Conservation (phyloP, 2,888 invertebrate species). For the Scaptomyza reducta region DNA sequence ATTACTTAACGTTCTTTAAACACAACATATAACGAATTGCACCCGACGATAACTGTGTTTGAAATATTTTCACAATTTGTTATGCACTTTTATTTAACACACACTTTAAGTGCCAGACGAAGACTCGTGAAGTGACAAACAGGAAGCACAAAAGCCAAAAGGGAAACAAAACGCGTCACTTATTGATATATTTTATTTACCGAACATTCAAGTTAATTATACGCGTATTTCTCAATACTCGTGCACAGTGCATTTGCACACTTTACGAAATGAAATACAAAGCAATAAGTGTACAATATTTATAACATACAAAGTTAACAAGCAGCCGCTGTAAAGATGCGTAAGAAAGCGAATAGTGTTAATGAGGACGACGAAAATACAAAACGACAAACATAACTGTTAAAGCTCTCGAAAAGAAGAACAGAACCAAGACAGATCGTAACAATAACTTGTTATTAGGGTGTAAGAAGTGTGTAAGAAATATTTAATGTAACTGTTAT, state of each 20-base stretch:
- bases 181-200: slow-evolving; percentile 48
- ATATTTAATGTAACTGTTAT: no score
- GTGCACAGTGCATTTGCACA: slow-evolving; percentile 2
- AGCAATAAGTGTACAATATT: slow-evolving; percentile 1
- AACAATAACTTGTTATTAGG: background rate
- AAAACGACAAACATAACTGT: slow-evolving; percentile 19
- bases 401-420: background rate
- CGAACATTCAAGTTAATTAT: slow-evolving; percentile 40
- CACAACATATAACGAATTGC: slow-evolving; percentile 10
- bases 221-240: slow-evolving; percentile 10
- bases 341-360: slow-evolving; percentile 19
- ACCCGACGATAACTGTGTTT: slow-evolving; percentile 33
- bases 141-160: slow-evolving; percentile 17
- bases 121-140: slow-evolving; percentile 37
- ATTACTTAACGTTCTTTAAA: background rate
- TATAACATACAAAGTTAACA: background rate
- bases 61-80: slow-evolving; percentile 44
- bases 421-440: slow-evolving; percentile 7
- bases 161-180: slow-evolving; percentile 24
- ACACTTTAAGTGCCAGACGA: background rate
- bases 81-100: slow-evolving; percentile 50
- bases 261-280: slow-evolving; percentile 8
- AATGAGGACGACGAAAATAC: slow-evolving; percentile 9
- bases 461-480: background rate
- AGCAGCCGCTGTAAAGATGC: no score